Evolutionary conservation across 2,113 vertebrate genomes (phyloP).

Genomic region (Hippopotamus amphibius): DNA sequence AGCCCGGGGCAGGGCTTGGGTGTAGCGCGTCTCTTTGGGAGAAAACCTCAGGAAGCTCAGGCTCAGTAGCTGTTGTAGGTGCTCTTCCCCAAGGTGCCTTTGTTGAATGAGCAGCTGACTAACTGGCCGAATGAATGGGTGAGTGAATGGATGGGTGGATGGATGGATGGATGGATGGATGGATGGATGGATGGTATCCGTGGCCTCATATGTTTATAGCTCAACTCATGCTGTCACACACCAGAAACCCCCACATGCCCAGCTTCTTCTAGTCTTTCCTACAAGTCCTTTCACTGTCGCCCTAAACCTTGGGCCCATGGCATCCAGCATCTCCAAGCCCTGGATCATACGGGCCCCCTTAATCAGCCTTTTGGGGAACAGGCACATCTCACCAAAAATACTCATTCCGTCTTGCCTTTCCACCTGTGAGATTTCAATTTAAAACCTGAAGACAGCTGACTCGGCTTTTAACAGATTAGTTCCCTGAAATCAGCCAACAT

Average conservation of each 20-base stretch:
- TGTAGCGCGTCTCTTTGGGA: not conserved
- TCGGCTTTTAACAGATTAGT: not conserved
- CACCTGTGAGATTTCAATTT: slow-evolving; percentile 8
- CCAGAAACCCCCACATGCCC: not conserved
- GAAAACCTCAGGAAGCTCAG: not conserved
- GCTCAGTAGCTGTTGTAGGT: too few relatives aligned
- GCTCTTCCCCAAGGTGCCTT: not conserved
- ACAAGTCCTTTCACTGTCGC: not conserved
- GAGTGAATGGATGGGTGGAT: not conserved
- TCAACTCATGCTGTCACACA: accelerated
- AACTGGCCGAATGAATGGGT: not conserved
- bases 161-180: not conserved
- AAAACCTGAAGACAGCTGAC: slow-evolving; percentile 35
- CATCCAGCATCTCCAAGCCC: not conserved
- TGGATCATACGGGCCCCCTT: not conserved
- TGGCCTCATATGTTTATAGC: not conserved
- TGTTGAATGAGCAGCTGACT: not conserved
- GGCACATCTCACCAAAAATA: not conserved
- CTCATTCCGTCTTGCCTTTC: not conserved
- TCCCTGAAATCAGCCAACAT: slow-evolving; percentile 32
- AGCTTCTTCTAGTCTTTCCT: not conserved
- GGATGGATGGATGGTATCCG: not conserved
- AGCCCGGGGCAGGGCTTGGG: not conserved
- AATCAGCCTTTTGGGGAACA: not conserved
- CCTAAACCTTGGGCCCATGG: not conserved